Evolutionary conservation across 1,140 invertebrate species (phyloP).

Genomic region (Zelostemma sp.): DNA sequence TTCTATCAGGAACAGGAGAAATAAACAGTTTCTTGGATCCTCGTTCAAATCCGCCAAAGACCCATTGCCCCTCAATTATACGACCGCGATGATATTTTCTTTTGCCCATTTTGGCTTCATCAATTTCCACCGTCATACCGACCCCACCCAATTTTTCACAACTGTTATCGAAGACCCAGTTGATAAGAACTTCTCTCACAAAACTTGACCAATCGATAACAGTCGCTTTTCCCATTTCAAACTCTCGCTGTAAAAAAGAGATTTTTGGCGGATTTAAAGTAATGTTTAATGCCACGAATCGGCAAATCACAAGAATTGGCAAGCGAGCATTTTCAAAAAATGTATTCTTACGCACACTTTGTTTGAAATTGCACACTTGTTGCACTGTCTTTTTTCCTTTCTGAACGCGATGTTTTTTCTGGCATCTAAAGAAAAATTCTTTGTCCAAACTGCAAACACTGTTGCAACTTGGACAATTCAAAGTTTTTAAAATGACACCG

Average conservation of each 20-base stretch:
- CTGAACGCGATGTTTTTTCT: no score
- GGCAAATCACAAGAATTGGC: neutral
- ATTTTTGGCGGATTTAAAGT: neutral
- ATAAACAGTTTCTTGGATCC: slow-evolving; percentile 15
- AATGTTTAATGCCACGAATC: neutral
- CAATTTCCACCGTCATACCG: slow-evolving; percentile 29
- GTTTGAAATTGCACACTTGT: neutral
- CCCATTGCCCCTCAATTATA: slow-evolving; percentile 52
- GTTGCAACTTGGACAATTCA: no score
- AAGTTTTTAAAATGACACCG: no score
- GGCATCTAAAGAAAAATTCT: no score
- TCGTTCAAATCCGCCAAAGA: no score
- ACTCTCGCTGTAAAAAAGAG: no score
- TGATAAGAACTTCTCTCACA: neutral
- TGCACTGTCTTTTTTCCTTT: neutral
- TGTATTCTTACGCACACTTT: neutral
- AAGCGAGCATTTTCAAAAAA: neutral
- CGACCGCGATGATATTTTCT: slow-evolving; percentile 41
- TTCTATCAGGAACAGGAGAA: no score
- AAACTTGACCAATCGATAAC: slow-evolving; percentile 1
- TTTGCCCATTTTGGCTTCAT: slow-evolving; percentile 38
- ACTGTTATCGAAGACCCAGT: no score
- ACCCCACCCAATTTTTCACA: no score
- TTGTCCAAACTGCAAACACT: no score
- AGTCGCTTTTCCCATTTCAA: neutral